Evolutionary conservation across 2,797 vertebrate genomes (phyloP), one percentile per base, ranked within the genome.

Genomic region (Borostomias antarcticus): DNA sequence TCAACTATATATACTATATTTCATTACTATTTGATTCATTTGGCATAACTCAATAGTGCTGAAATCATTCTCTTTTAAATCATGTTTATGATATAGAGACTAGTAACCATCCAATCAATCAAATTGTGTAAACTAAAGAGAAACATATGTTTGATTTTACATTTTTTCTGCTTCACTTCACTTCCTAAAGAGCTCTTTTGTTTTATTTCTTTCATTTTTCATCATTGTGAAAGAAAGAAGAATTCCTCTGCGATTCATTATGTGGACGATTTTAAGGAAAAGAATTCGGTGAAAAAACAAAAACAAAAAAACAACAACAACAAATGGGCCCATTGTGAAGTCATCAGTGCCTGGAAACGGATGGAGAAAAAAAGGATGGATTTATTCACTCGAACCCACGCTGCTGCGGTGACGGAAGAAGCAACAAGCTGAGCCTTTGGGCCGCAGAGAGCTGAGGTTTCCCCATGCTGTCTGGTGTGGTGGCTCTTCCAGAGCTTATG

Each of bases 401-500:
- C n/a, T 62, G 11, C 82, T 69, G 72, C 43, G 66, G 74, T 70
- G 68, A 81, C 78, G 78, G 68, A 76, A 45, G 15, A 5, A n/a
- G n/a, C 73, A 76, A 85, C 77, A 85, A 81, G 78, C 78, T 62
- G 62, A 66, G 59, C 52, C 75, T 71, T 68, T 81, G 76, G 84
- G 66, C 78, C 82, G 70, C 54, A 69, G 76, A 88, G 81, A 79
- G 62, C 72, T 68, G 77, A 74, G 77, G 83, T 74, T 83, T 85
- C 58, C 48, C 70, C 70, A 69, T 72, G 72, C 58, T 32, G 53
- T 56, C 53, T 56, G 33, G 21, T 78, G 85, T 9, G 77, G 79
- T 60, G 74, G 64, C 76, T 88, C 82, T 80, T 54, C 75, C 73
- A 23, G 19, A 17, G 77, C 70, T 83, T 85, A 80, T 88, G 88